A percentile compares a stretch with the other conserved stretches of the same genome.
Conservation (phyloP, 2,888 invertebrate species). For the Oligia strigilis region DNA sequence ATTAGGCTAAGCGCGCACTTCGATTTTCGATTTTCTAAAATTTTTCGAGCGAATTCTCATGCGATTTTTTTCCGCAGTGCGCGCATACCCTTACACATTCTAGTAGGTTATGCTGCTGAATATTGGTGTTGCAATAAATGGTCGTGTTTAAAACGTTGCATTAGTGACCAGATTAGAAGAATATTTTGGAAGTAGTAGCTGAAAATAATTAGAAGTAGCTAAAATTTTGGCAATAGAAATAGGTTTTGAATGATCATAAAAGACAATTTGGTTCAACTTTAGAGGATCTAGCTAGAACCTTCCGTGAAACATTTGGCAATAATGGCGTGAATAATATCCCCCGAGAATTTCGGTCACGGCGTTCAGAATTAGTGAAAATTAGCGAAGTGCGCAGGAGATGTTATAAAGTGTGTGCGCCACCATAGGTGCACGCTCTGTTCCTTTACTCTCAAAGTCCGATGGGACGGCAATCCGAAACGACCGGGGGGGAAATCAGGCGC, state of each 20-base stretch:
- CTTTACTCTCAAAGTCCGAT: too few relatives aligned
- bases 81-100: background rate
- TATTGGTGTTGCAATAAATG: background rate
- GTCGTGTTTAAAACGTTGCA: background rate
- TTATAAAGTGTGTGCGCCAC: too few relatives aligned
- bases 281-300: background rate
- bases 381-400: background rate
- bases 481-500: background rate
- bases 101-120: background rate
- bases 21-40: too few relatives aligned
- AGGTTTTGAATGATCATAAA: background rate
- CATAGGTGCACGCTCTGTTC: too few relatives aligned
- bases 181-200: background rate
- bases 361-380: background rate
- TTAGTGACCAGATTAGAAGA: background rate
- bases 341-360: background rate
- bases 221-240: too few relatives aligned
- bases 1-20: too few relatives aligned
- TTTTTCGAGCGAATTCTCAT: too few relatives aligned
- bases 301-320: background rate
- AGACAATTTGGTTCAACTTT: background rate
- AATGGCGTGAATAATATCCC: background rate
- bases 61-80: too few relatives aligned
- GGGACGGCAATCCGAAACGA: background rate
- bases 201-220: background rate